Percentiles rank a stretch among this genome's conserved stretches.
Conservation (phyloP, 1,140 invertebrate genomes). For the Dendrolimus kikuchii region DNA sequence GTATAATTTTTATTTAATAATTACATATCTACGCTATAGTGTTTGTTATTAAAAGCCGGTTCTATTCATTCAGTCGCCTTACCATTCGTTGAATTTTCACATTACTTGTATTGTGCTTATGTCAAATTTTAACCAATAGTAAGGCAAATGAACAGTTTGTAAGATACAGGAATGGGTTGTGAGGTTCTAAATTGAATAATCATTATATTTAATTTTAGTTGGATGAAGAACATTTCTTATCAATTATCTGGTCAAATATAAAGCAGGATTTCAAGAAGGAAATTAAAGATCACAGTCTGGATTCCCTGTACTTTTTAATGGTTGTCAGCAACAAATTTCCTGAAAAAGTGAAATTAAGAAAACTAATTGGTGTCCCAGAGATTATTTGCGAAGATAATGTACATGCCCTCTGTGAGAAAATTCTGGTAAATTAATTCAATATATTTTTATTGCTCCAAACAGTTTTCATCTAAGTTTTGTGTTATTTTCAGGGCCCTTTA, state of each 20-base stretch:
- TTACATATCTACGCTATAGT: too few relatives aligned
- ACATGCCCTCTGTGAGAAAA: conserved; percentile 68
- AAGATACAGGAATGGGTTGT: too few relatives aligned
- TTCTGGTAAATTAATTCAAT: conserved; percentile 69
- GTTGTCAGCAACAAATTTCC: conserved; percentile 63
- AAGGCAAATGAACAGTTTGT: too few relatives aligned
- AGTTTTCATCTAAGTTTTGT: too few relatives aligned
- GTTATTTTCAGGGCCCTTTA: too few relatives aligned
- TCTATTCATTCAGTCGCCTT: too few relatives aligned
- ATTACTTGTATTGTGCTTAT: too few relatives aligned
- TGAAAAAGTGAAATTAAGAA: conserved; percentile 68
- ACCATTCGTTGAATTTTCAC: too few relatives aligned
- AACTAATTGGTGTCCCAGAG: conserved; percentile 68
- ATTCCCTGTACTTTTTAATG: conserved; percentile 71
- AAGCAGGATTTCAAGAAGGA: conserved; percentile 74
- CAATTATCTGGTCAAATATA: conserved; percentile 74
- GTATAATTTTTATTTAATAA: too few relatives aligned
- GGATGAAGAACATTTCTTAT: conserved; percentile 69
- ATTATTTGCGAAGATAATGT: conserved; percentile 74
- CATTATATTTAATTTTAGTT: conserved; percentile 43
- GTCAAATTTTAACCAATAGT: too few relatives aligned
- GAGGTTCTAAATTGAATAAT: conserved; percentile 16
- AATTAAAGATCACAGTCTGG: conserved; percentile 67
- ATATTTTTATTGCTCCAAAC: neutral
- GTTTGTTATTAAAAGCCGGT: too few relatives aligned